phyloP scores from a whole-genome alignment of 2,888 invertebrate species.

The Cartodere bifasciata region DNA sequence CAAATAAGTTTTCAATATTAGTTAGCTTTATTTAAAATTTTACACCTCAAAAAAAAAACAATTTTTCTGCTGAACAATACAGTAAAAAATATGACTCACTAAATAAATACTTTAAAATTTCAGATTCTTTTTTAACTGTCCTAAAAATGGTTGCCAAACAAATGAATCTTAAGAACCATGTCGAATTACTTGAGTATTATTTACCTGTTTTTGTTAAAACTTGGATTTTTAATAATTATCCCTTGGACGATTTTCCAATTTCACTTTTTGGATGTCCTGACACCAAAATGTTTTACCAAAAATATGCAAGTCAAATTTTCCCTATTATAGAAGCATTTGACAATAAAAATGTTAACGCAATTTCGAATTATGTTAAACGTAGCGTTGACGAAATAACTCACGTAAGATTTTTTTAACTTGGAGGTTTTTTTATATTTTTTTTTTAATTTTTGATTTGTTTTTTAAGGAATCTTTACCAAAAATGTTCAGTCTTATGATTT shows the following conservation, averaged over 20 bases:
- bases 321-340: constrained; percentile 32
- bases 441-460: constrained; percentile 10
- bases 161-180: constrained; percentile 21
- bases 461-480: constrained; percentile 20
- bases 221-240: constrained; percentile 23
- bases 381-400: constrained; percentile 10
- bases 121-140: constrained; percentile 18
- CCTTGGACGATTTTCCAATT: constrained; percentile 30
- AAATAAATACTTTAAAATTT: constrained; percentile 19
- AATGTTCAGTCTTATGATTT: constrained; percentile 19
- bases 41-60: too few species aligned
- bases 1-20: too few species aligned
- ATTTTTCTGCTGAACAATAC: too few species aligned
- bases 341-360: constrained; percentile 13
- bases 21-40: too few species aligned
- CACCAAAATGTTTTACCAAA: constrained; percentile 33
- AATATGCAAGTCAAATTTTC: constrained; percentile 32
- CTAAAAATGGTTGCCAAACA: constrained; percentile 20
- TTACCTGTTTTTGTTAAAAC: constrained; percentile 37
- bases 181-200: constrained; percentile 36
- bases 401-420: constrained; percentile 12
- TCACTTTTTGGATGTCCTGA: constrained; percentile 26
- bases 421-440: constrained; percentile 4
- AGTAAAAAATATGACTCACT: too few species aligned
- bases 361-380: neutral